Conservation (phyloP, 2,888 invertebrate species). For the Yponomeuta sedellus region DNA sequence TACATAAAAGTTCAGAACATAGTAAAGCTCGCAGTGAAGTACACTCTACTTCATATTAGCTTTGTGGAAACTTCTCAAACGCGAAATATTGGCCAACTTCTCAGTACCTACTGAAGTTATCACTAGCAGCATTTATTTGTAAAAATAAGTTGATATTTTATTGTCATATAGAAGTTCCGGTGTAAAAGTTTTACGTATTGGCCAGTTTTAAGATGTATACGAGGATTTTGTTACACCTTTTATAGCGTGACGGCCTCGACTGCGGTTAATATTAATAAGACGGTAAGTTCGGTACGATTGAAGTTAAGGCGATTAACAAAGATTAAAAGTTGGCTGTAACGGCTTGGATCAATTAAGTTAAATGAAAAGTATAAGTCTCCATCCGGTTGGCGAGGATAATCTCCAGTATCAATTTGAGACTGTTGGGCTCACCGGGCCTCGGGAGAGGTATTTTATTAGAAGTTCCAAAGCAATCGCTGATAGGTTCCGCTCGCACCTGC, state of each 20-base stretch:
- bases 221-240: no score
- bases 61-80: no score
- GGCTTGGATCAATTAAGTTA: slow-evolving; percentile 9
- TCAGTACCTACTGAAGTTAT: no score
- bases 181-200: no score
- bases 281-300: background rate
- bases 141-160: no score
- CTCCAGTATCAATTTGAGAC: slow-evolving; percentile 65
- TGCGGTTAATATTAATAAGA: background rate
- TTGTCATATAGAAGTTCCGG: no score
- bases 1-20: no score
- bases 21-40: no score
- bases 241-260: background rate
- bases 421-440: slow-evolving; percentile 40
- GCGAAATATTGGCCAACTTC: no score
- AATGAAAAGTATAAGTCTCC: slow-evolving; percentile 53
- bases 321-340: slow-evolving; percentile 6
- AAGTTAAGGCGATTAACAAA: slow-evolving; percentile 4
- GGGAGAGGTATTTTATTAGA: slow-evolving; percentile 66
- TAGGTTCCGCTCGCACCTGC: slow-evolving; percentile 38
- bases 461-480: slow-evolving; percentile 34
- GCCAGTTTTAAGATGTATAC: background rate
- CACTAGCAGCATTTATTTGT: no score
- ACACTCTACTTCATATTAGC: no score
- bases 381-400: slow-evolving; percentile 59